Conservation (phyloP, 2,797 vertebrate genomes). For the Rhinophrynus dorsalis region DNA sequence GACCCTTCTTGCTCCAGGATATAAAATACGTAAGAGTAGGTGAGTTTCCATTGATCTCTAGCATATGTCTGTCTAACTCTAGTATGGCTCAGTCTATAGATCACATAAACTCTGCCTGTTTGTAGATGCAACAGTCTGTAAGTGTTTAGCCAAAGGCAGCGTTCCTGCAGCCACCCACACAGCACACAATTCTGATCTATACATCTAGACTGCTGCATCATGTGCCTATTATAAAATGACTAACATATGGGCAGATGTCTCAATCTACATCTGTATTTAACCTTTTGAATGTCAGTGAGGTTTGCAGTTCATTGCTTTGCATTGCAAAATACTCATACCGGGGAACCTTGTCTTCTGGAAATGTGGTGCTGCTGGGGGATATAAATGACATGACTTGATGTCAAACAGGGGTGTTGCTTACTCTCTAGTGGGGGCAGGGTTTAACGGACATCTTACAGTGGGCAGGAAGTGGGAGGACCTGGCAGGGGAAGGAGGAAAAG, state of each 20-base stretch:
- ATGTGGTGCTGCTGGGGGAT: no score
- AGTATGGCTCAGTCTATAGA: not conserved
- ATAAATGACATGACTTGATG: no score
- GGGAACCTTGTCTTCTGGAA: no score
- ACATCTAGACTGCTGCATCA: not conserved
- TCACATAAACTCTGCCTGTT: not conserved
- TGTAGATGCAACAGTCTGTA: not conserved
- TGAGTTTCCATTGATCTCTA: not conserved
- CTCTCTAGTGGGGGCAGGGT: no score
- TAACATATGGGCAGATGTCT: not conserved
- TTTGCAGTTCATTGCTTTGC: no score
- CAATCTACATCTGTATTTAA: not conserved
- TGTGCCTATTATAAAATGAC: not conserved
- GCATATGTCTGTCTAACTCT: not conserved
- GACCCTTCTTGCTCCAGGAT: not conserved
- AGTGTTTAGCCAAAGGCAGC: not conserved
- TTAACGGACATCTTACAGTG: no score
- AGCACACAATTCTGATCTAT: not conserved
- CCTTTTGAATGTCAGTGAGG: no score
- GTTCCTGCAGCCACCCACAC: constrained; percentile 6
- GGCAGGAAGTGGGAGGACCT: no score
- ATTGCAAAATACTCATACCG: no score
- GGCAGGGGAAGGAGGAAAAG: no score
- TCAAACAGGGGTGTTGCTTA: no score
- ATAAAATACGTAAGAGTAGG: not conserved